phyloP scores from a whole-genome alignment of 2,888 invertebrate species.

The Heliconius cydno region DNA sequence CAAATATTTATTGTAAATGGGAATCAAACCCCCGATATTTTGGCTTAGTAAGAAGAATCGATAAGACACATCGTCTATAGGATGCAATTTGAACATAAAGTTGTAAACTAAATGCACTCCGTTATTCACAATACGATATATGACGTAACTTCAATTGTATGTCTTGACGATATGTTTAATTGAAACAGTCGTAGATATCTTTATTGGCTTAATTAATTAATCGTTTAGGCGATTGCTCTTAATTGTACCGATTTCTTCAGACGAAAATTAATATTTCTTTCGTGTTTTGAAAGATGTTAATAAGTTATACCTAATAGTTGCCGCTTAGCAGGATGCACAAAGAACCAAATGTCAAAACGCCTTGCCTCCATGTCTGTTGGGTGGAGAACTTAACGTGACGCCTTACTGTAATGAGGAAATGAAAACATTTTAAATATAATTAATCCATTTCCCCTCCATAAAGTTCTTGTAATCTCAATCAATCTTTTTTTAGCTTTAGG shows the following conservation, averaged over 20 bases:
- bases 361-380: no score
- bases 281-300: neutral
- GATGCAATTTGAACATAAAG: neutral
- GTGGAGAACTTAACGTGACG: no score
- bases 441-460: no score
- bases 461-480: no score
- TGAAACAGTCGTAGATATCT: constrained; percentile 47
- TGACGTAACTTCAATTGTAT: constrained; percentile 45
- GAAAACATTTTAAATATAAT: neutral
- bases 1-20: neutral
- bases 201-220: constrained; percentile 51
- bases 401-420: neutral
- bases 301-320: no score
- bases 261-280: constrained; percentile 10
- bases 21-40: neutral
- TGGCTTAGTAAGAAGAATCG: neutral
- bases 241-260: constrained; percentile 41
- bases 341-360: no score
- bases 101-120: neutral
- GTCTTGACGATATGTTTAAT: constrained; percentile 44
- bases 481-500: no score
- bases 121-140: constrained; percentile 27
- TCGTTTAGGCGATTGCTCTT: constrained; percentile 44
- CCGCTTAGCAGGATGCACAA: no score
- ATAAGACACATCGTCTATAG: neutral